Percentiles rank a stretch among this genome's conserved stretches.
These are phyloP conservation scores for Tolmerus cingulatus DNA, from an alignment of 2,888 invertebrate species.

Conservation along the genomic window DNA sequence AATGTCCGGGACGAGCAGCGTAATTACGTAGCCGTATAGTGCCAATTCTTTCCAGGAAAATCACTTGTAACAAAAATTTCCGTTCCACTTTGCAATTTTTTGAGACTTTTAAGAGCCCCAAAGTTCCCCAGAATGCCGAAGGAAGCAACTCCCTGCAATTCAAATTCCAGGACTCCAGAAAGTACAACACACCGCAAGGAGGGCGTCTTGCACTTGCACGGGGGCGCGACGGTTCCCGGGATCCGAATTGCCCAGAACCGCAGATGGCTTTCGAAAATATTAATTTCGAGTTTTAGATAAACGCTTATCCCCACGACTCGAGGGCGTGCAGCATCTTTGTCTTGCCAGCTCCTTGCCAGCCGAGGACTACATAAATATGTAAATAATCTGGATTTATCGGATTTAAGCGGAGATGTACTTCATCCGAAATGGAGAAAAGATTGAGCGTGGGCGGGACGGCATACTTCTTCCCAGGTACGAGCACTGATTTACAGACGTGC, in stretches of 20 bases:
- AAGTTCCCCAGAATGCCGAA: background rate
- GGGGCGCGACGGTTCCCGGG: background rate
- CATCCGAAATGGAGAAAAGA: constrained; percentile 7
- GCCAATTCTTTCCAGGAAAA: background rate
- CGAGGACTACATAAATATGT: constrained; percentile 45
- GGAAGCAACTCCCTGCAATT: background rate
- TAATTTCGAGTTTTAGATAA: constrained; percentile 47
- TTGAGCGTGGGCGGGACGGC: background rate
- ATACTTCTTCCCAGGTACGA: background rate
- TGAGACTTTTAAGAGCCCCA: background rate
- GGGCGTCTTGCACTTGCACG: background rate
- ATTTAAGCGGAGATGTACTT: constrained; percentile 38
- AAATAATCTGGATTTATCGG: constrained; percentile 48
- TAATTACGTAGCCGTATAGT: background rate
- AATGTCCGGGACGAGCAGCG: background rate
- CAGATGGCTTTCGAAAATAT: constrained; percentile 48
- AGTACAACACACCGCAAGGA: background rate
- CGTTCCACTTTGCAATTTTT: background rate
- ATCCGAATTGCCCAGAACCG: constrained; percentile 31
- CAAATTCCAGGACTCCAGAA: background rate
- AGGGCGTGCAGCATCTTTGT: background rate
- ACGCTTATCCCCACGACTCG: constrained; percentile 43
- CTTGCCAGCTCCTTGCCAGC: constrained; percentile 5
- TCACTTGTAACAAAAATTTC: constrained; percentile 19
- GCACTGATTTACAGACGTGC: constrained; percentile 34